Conservation (phyloP, 2,797 vertebrate species). For the Eulemur albifrons region DNA sequence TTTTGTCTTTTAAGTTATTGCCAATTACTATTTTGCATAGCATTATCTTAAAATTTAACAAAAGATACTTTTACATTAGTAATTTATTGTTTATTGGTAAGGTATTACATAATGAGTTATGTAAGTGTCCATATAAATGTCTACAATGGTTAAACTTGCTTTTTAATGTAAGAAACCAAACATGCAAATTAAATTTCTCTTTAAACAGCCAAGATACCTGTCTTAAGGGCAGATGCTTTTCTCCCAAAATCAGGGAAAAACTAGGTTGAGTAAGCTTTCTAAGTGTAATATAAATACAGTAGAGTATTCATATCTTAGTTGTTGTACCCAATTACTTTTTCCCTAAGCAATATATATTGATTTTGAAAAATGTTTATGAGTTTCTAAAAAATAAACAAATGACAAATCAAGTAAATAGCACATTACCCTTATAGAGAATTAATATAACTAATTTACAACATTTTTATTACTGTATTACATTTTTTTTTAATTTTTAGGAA, state of each 20-base stretch:
- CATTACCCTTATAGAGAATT: background rate
- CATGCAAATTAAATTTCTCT: background rate
- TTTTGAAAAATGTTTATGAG: background rate
- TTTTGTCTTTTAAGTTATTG: background rate
- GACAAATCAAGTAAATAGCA: background rate
- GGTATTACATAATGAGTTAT: background rate
- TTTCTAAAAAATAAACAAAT: conserved; percentile 4
- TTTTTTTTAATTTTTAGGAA: background rate
- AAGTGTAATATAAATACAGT: background rate
- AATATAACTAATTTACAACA: background rate
- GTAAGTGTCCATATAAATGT: background rate
- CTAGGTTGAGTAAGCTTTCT: background rate
- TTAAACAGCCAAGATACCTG: background rate
- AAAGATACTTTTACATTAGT: background rate
- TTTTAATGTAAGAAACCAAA: conserved; percentile 28
- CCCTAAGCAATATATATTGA: background rate
- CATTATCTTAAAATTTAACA: background rate
- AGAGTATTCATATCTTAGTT: background rate
- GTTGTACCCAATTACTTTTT: background rate
- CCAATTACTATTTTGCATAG: background rate
- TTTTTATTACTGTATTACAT: background rate
- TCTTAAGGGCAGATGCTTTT: background rate
- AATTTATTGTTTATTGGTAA: background rate
- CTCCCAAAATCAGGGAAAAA: background rate
- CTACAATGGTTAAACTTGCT: background rate